Conservation (phyloP, 2,888 invertebrate genomes). For the Sphinx pinastri region DNA sequence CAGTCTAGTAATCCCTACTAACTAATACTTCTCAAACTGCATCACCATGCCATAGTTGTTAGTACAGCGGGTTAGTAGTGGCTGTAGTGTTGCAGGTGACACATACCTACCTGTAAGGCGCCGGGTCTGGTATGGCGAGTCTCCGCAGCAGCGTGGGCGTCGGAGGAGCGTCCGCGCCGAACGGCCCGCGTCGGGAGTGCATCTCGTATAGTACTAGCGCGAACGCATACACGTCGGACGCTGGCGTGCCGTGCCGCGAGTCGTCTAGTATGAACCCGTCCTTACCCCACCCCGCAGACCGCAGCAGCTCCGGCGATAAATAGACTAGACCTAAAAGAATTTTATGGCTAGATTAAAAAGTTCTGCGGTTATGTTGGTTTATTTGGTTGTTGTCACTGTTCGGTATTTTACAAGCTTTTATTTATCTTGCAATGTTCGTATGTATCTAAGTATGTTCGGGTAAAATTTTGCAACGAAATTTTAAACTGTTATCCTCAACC, state of each 20-base stretch:
- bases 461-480: no score
- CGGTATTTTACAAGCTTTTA: no score
- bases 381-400: neutral
- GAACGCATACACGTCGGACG: constrained; percentile 94
- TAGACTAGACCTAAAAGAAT: constrained; percentile 87
- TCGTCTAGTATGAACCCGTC: constrained; percentile 59
- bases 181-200: constrained; percentile 93
- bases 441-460: no score
- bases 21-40: no score
- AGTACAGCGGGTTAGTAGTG: constrained; percentile 11
- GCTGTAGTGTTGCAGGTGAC: constrained; percentile 42
- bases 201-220: constrained; percentile 95
- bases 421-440: no score
- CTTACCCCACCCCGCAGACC: constrained; percentile 74
- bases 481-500: no score
- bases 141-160: constrained; percentile 86
- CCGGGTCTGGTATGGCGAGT: constrained; percentile 80
- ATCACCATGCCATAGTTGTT: no score
- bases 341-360: neutral
- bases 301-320: constrained; percentile 91
- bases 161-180: constrained; percentile 88
- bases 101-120: constrained; percentile 85
- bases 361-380: neutral
- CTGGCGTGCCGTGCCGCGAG: constrained; percentile 85
- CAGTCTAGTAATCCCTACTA: no score